Percentiles rank a stretch among this genome's conserved stretches.
phyloP scores from a whole-genome alignment of 2,113 vertebrate genomes.

The Turdus rufiventris region DNA sequence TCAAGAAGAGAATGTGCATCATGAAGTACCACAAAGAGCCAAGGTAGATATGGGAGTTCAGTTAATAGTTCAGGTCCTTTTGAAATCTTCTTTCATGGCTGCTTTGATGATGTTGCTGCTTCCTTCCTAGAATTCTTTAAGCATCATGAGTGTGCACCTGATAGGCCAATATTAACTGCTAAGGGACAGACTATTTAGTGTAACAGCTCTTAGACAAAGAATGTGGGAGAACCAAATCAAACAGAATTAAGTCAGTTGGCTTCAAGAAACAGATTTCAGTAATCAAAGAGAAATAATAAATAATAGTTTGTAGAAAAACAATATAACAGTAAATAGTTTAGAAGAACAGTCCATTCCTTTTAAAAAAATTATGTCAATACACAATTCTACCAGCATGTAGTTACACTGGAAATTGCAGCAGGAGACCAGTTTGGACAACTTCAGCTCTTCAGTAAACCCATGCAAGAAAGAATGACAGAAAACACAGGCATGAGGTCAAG shows the following conservation, averaged over 20 bases:
- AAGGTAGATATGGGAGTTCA: background rate
- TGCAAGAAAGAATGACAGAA: background rate
- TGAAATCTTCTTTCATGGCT: background rate
- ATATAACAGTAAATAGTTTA: background rate
- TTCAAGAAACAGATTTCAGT: background rate
- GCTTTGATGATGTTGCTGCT: background rate
- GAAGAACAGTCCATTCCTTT: background rate
- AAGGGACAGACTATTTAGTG: background rate
- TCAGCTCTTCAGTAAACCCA: background rate
- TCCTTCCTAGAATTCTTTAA: background rate
- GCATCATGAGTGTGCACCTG: background rate
- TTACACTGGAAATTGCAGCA: background rate
- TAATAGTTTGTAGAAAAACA: background rate
- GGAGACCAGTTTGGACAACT: background rate
- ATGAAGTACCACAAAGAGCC: background rate
- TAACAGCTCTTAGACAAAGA: background rate
- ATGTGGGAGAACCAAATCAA: background rate
- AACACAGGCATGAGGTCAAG: background rate
- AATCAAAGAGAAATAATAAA: background rate
- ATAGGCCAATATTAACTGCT: background rate
- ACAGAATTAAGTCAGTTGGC: background rate
- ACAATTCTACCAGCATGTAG: background rate
- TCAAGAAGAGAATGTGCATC: constrained; percentile 17
- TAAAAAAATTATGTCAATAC: background rate
- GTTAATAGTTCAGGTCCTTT: background rate